These are phyloP conservation scores for Conus canariensis DNA, from an alignment of 2,888 invertebrate species.

Conservation along the genomic window DNA sequence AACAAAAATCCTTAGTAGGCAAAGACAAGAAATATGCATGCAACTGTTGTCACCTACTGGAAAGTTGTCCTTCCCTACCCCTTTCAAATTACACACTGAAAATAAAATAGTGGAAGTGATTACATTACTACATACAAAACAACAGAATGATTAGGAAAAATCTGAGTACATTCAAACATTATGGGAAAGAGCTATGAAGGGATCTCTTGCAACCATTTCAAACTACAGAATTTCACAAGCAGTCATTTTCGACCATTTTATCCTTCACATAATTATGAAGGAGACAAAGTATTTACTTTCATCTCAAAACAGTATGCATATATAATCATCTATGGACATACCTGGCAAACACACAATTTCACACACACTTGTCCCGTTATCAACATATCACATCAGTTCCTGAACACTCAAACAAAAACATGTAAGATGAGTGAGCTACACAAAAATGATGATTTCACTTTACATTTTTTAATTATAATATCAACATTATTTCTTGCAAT, in stretches of 20 bases:
- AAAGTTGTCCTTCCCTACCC: no score
- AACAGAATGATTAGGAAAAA: neutral
- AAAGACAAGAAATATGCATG: no score
- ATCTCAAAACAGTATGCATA: neutral
- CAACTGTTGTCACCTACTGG: no score
- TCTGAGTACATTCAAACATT: neutral
- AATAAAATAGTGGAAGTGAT: no score
- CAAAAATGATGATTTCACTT: constrained; percentile 11
- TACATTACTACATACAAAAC: no score
- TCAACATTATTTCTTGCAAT: constrained; percentile 21
- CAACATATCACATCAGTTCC: constrained; percentile 38
- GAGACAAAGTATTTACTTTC: neutral
- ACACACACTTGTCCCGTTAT: constrained; percentile 7
- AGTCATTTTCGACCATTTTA: neutral
- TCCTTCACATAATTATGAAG: neutral
- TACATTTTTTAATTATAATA: neutral
- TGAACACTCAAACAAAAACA: constrained; percentile 34
- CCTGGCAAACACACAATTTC: neutral
- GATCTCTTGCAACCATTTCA: neutral
- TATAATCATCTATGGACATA: neutral
- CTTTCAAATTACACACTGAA: no score
- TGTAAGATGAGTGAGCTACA: constrained; percentile 32
- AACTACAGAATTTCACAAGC: neutral
- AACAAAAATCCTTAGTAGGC: no score
- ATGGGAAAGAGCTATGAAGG: neutral